phyloP scores from a whole-genome alignment of 2,113 vertebrate species.

The Nicator chloris region DNA sequence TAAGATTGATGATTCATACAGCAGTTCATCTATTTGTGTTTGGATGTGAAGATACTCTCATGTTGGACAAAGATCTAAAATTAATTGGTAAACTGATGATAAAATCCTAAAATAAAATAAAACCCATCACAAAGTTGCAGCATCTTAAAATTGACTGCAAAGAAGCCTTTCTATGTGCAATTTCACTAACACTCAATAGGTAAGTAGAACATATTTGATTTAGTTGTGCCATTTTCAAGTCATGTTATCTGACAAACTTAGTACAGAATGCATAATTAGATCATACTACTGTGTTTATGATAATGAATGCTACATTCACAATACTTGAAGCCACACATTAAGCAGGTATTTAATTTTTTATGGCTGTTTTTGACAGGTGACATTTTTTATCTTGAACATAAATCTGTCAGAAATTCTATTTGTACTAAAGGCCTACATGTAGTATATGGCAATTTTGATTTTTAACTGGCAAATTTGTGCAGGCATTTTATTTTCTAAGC shows the following conservation, averaged over 20 bases:
- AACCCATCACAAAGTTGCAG: not conserved
- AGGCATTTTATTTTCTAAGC: slow-evolving; percentile 35
- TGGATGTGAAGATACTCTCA: not conserved
- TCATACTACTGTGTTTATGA: slow-evolving; percentile 41
- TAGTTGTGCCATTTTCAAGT: slow-evolving; percentile 53
- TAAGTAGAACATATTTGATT: slow-evolving; percentile 51
- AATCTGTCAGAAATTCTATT: slow-evolving; percentile 52
- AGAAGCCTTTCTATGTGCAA: slow-evolving; percentile 29
- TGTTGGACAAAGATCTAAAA: not conserved
- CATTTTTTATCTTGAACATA: slow-evolving; percentile 41
- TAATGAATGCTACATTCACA: slow-evolving; percentile 45
- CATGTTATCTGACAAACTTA: slow-evolving; percentile 61
- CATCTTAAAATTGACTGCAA: slow-evolving; percentile 9
- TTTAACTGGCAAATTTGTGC: slow-evolving; percentile 21
- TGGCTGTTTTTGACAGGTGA: slow-evolving; percentile 51
- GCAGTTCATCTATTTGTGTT: not conserved
- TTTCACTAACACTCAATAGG: slow-evolving; percentile 36
- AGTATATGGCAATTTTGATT: slow-evolving; percentile 26
- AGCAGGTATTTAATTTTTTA: slow-evolving; percentile 59
- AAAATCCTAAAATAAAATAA: not conserved
- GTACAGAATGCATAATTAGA: slow-evolving; percentile 47
- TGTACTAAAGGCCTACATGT: slow-evolving; percentile 33
- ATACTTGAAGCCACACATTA: slow-evolving; percentile 31
- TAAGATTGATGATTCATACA: not conserved
- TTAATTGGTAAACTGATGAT: not conserved